These are phyloP conservation scores for Onychostoma macrolepis DNA, from an alignment of 2,113 vertebrate species.

Conservation along the genomic window DNA sequence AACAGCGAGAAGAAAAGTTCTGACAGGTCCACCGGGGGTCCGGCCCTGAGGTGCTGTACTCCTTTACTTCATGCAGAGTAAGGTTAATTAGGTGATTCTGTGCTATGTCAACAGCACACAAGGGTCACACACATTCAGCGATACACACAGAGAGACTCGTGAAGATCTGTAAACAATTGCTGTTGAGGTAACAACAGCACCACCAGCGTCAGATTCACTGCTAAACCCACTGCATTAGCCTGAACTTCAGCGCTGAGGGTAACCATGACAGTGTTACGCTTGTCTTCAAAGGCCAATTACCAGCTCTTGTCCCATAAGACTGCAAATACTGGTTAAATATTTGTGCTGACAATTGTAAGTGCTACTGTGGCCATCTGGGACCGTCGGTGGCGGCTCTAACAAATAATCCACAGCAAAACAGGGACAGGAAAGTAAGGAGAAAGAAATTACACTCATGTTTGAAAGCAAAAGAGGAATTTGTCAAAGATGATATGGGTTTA, in stretches of 20 bases:
- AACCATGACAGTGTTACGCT: constrained; percentile 9
- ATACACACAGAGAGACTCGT: constrained; percentile 30
- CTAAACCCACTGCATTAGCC: neutral
- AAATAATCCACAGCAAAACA: constrained; percentile 31
- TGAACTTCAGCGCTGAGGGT: neutral
- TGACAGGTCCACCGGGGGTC: constrained; percentile 8
- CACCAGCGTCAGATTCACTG: neutral
- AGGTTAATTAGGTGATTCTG: constrained; percentile 34
- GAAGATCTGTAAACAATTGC: constrained; percentile 18
- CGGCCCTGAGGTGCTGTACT: constrained; percentile 17
- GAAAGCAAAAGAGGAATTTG: constrained; percentile 11
- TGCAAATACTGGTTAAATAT: constrained; percentile 48
- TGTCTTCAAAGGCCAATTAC: constrained; percentile 40
- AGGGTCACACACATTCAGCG: neutral
- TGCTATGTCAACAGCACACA: constrained; percentile 8
- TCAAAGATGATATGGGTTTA: neutral
- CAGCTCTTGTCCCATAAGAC: constrained; percentile 43
- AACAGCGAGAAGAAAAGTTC: neutral
- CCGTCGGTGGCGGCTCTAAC: neutral
- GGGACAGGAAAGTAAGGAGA: neutral
- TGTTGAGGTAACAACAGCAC: neutral
- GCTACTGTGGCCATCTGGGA: constrained; percentile 41
- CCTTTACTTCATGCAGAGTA: constrained; percentile 1
- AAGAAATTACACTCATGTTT: neutral
- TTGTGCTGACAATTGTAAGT: constrained; percentile 50